Percentiles rank a stretch among this genome's conserved stretches.
These are phyloP conservation scores for Electrona antarctica DNA, from an alignment of 2,113 vertebrate genomes.

Conservation along the genomic window DNA sequence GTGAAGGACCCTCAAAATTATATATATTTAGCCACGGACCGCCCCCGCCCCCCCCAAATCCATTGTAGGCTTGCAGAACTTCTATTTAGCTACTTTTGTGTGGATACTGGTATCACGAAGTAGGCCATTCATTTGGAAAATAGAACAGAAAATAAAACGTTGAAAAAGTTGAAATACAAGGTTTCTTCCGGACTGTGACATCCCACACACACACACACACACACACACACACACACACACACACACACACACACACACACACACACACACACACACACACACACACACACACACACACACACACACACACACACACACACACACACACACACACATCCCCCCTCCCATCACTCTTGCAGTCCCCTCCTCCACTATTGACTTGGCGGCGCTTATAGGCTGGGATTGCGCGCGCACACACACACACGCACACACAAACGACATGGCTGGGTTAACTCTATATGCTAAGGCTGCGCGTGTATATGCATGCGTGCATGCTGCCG, in stretches of 20 bases:
- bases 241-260: conserved; percentile 44
- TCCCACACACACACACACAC: conserved; percentile 59
- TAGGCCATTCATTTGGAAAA: too few relatives aligned
- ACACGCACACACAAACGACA: neutral
- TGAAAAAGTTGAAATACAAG: too few relatives aligned
- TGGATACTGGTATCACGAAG: too few relatives aligned
- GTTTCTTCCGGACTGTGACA: too few relatives aligned
- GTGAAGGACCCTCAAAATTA: too few relatives aligned
- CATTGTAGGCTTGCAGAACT: too few relatives aligned
- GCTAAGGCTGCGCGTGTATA: neutral
- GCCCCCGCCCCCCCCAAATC: too few relatives aligned
- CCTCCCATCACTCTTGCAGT: conserved; percentile 27
- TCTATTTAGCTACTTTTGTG: too few relatives aligned
- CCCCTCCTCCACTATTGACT: conserved; percentile 48
- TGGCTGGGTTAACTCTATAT: too few relatives aligned
- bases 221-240: conserved; percentile 37
- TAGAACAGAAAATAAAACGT: too few relatives aligned
- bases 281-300: conserved; percentile 38
- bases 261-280: conserved; percentile 55
- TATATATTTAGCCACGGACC: too few relatives aligned
- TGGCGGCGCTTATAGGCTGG: conserved; percentile 26
- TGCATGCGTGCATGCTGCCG: too few relatives aligned
- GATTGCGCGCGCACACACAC: neutral
- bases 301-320: conserved; percentile 37
- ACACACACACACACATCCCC: conserved; percentile 22